These are phyloP conservation scores for Galeopsomyia nigrocyanea DNA, from an alignment of 2,888 invertebrate species.

Conservation along the genomic window DNA sequence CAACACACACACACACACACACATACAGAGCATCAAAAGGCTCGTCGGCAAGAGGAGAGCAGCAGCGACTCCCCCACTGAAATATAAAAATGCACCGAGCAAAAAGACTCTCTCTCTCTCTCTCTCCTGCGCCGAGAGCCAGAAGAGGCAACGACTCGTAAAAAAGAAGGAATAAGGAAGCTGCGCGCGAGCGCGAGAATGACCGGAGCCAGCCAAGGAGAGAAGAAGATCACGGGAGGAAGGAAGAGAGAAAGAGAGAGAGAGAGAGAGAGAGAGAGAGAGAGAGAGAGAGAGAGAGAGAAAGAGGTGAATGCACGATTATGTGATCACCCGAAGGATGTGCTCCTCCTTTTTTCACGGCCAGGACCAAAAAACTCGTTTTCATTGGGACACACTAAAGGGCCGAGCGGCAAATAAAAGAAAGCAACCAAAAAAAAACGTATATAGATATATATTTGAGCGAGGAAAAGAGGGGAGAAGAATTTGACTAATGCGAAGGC, in stretches of 20 bases:
- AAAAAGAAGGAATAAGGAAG: conserved; percentile 9
- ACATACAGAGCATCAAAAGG: too few species aligned
- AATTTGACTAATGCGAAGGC: conserved; percentile 42
- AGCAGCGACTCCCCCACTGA: not conserved
- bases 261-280: conserved; percentile 8
- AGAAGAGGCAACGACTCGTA: conserved; percentile 11
- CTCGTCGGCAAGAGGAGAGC: too few species aligned
- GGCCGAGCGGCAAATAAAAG: conserved; percentile 37
- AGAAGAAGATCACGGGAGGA: not conserved
- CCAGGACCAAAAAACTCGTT: conserved; percentile 59
- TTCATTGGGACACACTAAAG: conserved; percentile 53
- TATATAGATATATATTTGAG: conserved; percentile 1
- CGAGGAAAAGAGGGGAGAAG: conserved; percentile 46
- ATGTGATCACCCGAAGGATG: conserved; percentile 65
- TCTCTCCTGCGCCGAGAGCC: not conserved
- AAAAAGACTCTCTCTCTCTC: not conserved
- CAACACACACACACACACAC: too few species aligned
- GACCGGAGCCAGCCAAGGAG: not conserved
- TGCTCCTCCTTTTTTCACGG: conserved; percentile 52
- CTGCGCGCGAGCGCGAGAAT: conserved; percentile 14
- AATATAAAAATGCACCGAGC: not conserved
- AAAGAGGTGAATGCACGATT: conserved; percentile 65
- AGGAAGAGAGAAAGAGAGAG: conserved; percentile 4
- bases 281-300: conserved; percentile 36
- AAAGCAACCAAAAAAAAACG: conserved; percentile 11